Percentiles rank a stretch among this genome's conserved stretches.
Evolutionary conservation across 2,113 vertebrate species (phyloP).

Genomic region (Lamprologus speciosus): DNA sequence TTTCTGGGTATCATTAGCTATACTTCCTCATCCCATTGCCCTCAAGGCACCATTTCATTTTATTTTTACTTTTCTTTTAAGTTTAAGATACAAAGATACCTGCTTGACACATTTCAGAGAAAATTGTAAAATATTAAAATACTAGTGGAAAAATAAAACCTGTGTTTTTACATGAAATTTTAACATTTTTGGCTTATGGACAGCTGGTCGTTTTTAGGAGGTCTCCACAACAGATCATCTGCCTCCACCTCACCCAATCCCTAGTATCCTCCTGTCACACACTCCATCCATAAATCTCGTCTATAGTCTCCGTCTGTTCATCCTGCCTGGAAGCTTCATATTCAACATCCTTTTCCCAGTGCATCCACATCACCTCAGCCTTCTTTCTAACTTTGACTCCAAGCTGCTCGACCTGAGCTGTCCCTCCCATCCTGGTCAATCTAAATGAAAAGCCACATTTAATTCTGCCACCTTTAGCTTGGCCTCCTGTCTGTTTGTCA

Average conservation of each 20-base stretch:
- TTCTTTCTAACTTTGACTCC: background rate
- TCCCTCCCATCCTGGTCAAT: background rate
- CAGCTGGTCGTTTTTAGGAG: background rate
- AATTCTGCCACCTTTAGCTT: background rate
- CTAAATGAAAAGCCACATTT: background rate
- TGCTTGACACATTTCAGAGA: background rate
- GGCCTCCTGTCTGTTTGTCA: background rate
- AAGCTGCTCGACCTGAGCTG: background rate
- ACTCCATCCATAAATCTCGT: background rate
- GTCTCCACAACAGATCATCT: background rate
- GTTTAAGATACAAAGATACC: background rate
- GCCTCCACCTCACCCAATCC: background rate
- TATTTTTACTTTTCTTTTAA: background rate
- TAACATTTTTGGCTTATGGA: background rate
- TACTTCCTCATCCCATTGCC: slow-evolving; percentile 25
- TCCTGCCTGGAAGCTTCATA: background rate
- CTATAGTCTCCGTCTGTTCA: background rate
- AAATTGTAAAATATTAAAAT: background rate
- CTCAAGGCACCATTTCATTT: background rate
- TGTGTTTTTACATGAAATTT: background rate
- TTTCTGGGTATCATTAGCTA: background rate
- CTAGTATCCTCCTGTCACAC: background rate
- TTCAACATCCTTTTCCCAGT: background rate
- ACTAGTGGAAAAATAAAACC: background rate
- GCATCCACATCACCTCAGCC: background rate